phyloP scores from a whole-genome alignment of 1,140 invertebrate species.

The Batillaria attramentaria region DNA sequence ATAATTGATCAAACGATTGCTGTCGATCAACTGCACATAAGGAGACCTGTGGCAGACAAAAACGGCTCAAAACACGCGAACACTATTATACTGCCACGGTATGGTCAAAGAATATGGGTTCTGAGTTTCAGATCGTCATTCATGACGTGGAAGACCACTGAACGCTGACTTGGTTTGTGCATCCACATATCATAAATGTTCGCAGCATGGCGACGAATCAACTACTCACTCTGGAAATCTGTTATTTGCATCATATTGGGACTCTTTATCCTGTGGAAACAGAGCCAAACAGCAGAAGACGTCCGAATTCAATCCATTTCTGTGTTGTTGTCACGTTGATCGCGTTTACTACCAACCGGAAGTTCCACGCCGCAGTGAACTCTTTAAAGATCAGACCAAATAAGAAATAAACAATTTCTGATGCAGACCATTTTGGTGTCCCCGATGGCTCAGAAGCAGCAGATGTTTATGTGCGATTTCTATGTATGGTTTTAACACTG shows the following conservation, averaged over 20 bases:
- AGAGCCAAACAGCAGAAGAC: not conserved
- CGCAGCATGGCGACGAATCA: too few relatives aligned
- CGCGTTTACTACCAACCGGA: not conserved
- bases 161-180: too few relatives aligned
- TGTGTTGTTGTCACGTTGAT: not conserved
- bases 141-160: too few relatives aligned
- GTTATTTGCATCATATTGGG: constrained; percentile 67
- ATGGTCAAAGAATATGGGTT: too few relatives aligned
- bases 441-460: not conserved
- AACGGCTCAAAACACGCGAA: too few relatives aligned
- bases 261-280: not conserved
- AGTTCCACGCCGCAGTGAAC: not conserved
- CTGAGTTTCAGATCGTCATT: too few relatives aligned
- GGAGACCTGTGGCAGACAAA: too few relatives aligned
- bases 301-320: not conserved
- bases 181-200: not conserved
- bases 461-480: not conserved
- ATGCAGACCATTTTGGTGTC: not conserved
- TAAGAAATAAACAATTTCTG: not conserved
- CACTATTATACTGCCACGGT: too few relatives aligned
- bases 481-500: not conserved
- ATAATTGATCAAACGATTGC: too few relatives aligned
- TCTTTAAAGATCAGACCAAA: not conserved
- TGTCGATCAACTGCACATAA: too few relatives aligned
- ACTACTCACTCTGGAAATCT: constrained; percentile 64